Percentiles rank a stretch among this genome's conserved stretches.
These are phyloP conservation scores for Pelmatolapia mariae DNA, from an alignment of 2,113 vertebrate species.

Conservation along the genomic window DNA sequence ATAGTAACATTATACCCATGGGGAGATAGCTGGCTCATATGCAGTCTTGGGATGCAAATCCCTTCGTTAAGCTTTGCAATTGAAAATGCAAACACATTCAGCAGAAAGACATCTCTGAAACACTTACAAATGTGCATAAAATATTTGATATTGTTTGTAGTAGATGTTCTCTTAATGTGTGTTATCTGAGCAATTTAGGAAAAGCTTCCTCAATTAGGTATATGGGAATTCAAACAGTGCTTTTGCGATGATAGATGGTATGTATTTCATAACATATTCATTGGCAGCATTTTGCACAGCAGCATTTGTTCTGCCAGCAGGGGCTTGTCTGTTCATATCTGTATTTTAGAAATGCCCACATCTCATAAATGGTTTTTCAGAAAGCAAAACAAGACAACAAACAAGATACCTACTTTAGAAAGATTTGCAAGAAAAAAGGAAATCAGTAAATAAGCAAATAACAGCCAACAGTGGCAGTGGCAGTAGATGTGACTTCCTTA, in stretches of 20 bases:
- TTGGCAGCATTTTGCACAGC: neutral
- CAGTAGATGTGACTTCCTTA: neutral
- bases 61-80: slow-evolving; percentile 22
- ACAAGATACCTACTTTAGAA: neutral
- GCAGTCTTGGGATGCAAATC: slow-evolving; percentile 38
- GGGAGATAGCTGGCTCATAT: slow-evolving; percentile 14
- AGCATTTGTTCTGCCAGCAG: neutral
- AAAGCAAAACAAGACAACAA: neutral
- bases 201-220: neutral
- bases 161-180: neutral
- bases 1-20: slow-evolving; percentile 39
- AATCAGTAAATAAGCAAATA: neutral
- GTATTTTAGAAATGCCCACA: neutral
- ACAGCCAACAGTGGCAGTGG: neutral
- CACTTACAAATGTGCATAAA: slow-evolving; percentile 2
- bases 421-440: neutral
- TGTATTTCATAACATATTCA: neutral
- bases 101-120: neutral
- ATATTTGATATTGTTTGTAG: neutral
- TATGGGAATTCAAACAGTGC: neutral
- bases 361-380: neutral
- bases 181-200: neutral
- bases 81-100: slow-evolving; percentile 39
- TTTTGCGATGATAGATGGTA: neutral
- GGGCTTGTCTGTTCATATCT: neutral